Evolutionary conservation across 1,140 invertebrate genomes (phyloP).

Genomic region (Mizuhopecten yessoensis): DNA sequence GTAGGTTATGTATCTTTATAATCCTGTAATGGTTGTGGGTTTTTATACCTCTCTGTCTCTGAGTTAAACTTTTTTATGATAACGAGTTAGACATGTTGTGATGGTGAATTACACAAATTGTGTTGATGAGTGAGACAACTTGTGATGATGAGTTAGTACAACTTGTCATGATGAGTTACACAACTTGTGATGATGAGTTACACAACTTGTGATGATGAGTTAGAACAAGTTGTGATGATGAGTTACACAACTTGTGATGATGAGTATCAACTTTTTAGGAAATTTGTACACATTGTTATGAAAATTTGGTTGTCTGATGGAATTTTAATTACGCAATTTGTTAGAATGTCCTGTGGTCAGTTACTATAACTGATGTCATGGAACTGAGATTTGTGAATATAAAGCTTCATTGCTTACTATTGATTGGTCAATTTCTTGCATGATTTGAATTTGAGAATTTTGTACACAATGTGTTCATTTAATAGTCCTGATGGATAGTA

Average conservation of each 20-base stretch:
- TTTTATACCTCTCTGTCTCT: background rate
- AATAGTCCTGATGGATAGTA: background rate
- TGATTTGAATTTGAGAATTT: constrained; percentile 20
- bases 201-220: background rate
- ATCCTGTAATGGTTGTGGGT: constrained; percentile 10
- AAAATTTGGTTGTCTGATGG: background rate
- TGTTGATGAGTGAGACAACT: background rate
- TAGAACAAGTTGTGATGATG: background rate
- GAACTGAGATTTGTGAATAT: background rate
- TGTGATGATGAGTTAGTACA: background rate
- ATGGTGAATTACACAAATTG: constrained; percentile 1
- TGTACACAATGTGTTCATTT: constrained; percentile 17
- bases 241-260: background rate
- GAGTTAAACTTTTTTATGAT: background rate
- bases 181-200: constrained; percentile 1
- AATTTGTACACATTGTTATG: background rate
- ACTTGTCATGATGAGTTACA: background rate
- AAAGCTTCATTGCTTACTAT: background rate
- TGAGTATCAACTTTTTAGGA: background rate
- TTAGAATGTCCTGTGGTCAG: background rate
- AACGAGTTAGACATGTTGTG: background rate
- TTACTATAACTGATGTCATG: background rate
- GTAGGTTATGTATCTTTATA: background rate
- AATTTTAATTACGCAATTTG: background rate
- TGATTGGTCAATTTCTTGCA: background rate